Base-by-base conservation (phyloP, 2,113 vertebrate genomes). In the Raja brachyura region DNA sequence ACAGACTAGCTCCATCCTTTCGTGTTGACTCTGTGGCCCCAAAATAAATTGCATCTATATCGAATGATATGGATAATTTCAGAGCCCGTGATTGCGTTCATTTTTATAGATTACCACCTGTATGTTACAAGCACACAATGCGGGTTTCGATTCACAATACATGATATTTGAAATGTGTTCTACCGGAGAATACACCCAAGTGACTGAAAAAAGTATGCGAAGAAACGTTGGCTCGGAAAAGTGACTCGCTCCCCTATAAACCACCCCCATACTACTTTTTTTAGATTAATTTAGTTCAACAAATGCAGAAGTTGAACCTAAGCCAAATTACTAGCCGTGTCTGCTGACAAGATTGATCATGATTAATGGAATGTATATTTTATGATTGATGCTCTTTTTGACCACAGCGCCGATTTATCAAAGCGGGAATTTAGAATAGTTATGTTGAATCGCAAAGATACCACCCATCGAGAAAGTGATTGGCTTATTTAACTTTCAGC, bases 391-490 rank as follows among this genome's bases (percentile, higher is more conserved):
- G 90, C 39, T 4, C 68, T 92, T 92, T 92, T 39, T 54, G 68
- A 92, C 31, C 22, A 54, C 25, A 92, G 90, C 66, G 48, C 48
- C 66, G 11, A 92, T 92, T 92, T 73, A 92, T 92, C 90, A 92
- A 92, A 54, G 90, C 20, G 90, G 54, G 33, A 48, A 74, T 73
- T 73, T 92, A 73, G 90, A 92, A 33, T 4, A 28, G 90, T 22
- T 92, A 39, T 39, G 25, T 48, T 73, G 66, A 48, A 66, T 73
- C 73, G 2, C 90, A 73, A 10, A 48, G 39, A 92, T 92, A 48
- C 90, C 90, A 92, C 90, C 90, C 90, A 73, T 74, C 9, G 90
- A 92, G 66, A 92, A 48, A 92, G 73, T 92, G 68, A 92, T 73
- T 92, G 66, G 90, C 90, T 92, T 39, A 92, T 70, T 92, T 92